Percentiles rank a stretch among this genome's conserved stretches.
Evolutionary conservation across 2,888 invertebrate genomes (phyloP).

Genomic region (Agrilus biguttatus): DNA sequence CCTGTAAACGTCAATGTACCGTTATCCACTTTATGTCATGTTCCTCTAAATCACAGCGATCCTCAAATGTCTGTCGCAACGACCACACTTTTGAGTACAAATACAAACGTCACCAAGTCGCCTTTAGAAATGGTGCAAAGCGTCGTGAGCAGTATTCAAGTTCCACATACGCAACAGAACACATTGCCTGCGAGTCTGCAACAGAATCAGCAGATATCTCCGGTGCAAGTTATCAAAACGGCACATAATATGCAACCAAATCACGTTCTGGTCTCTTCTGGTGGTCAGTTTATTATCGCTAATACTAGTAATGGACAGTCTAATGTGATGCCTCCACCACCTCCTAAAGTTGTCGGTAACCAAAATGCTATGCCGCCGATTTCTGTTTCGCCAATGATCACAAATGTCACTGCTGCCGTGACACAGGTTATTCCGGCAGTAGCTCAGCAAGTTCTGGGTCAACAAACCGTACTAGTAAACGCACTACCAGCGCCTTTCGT

Average conservation of each 20-base stretch:
- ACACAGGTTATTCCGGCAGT: constrained; percentile 51
- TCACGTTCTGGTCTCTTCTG: constrained; percentile 62
- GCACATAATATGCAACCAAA: constrained; percentile 40
- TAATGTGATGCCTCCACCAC: constrained; percentile 53
- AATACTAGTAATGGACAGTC: constrained; percentile 33
- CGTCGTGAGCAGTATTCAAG: constrained; percentile 55
- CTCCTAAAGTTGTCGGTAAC: constrained; percentile 34
- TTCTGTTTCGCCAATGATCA: constrained; percentile 45
- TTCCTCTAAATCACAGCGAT: constrained; percentile 31
- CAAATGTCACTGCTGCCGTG: constrained; percentile 49
- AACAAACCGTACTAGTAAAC: constrained; percentile 68
- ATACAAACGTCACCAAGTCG: constrained; percentile 38
- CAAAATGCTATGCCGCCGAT: constrained; percentile 40
- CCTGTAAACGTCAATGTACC: constrained; percentile 28
- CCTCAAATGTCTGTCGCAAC: constrained; percentile 35
- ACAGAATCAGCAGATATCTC: constrained; percentile 26
- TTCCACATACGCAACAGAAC: constrained; percentile 31
- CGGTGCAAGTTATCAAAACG: constrained; percentile 31
- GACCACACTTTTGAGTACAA: constrained; percentile 25
- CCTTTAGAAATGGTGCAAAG: constrained; percentile 68
- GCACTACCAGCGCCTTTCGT: constrained; percentile 65
- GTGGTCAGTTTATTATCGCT: constrained; percentile 59
- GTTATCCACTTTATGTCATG: constrained; percentile 28
- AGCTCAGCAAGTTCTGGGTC: constrained; percentile 51
- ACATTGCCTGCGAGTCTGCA: constrained; percentile 16